A percentile compares a stretch with the other conserved stretches of the same genome.
Conservation (phyloP, 2,113 vertebrate genomes). For the Eulemur rufifrons region DNA sequence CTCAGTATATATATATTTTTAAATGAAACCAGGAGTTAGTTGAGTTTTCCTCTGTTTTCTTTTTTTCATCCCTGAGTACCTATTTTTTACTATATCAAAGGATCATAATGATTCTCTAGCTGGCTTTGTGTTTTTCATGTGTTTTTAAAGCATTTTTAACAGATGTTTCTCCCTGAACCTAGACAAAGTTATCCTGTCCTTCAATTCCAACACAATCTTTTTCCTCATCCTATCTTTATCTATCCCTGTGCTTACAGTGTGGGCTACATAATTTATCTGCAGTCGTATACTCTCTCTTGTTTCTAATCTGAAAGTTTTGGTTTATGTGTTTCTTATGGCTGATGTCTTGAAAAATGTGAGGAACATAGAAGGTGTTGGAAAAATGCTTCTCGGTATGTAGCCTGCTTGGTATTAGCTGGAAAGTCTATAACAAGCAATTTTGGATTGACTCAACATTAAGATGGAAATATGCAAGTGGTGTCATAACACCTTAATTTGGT, state of each 20-base stretch:
- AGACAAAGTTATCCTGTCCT: neutral
- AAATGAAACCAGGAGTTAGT: neutral
- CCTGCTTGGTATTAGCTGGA: neutral
- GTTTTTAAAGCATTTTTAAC: neutral
- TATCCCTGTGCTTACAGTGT: fast-evolving
- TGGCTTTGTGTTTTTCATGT: neutral
- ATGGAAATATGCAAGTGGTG: neutral
- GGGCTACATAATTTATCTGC: no score
- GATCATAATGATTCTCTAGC: neutral
- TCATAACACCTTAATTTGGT: neutral
- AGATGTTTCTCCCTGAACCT: neutral
- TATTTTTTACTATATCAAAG: neutral
- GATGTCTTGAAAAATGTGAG: neutral
- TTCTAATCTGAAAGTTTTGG: neutral
- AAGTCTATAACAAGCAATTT: neutral
- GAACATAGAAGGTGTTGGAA: neutral
- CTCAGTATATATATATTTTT: neutral
- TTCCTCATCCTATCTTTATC: neutral
- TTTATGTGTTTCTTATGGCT: neutral
- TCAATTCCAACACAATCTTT: neutral
- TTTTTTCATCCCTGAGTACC: neutral
- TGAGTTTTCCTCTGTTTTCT: neutral
- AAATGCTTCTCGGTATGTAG: neutral
- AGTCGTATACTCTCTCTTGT: neutral
- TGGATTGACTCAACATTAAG: neutral